Base-by-base conservation (phyloP, 2,888 invertebrate genomes). In the Macroteleia sp. region DNA sequence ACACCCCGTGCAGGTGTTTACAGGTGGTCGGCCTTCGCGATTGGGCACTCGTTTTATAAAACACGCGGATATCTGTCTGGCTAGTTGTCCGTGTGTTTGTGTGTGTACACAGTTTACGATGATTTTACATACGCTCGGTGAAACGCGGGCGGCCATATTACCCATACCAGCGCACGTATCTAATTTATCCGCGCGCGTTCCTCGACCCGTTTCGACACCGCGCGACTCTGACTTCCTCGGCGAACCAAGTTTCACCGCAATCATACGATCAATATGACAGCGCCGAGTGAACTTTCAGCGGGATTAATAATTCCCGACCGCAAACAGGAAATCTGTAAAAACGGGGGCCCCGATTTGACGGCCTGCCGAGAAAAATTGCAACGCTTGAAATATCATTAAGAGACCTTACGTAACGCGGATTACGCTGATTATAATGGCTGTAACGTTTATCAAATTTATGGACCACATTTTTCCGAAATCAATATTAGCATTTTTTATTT, bases 1-100 rank as follows among this genome's bases (percentile, higher is more conserved):
- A 64, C 73, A 54, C 67, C 59, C 67, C 46, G 74, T 34, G 32
- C 69, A 69, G 56, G 62, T 62, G 75, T 36, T 34, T 71, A 62
- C 70, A 75, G 74, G 74, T 75, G 74, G 74, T 67, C 67, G 75
- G 75, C 75, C 75, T 67, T 75, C 74, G 67, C 66, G 74, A 66
- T 74, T 59, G 57, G 59, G 52, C 46, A 50, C 46, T 22, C 41
- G 50, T 67, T 61, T 52, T 44, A 44, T 70, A 36, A 70, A 52
- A 70, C 44, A 36, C 70, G 70, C 61, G 61, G 44, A 34, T 56
- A 56, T 66, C 44, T 52, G 14, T 30, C 28, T 9, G 30, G 3
- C 56, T n/a, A n/a, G n/a, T n/a, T n/a, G n/a, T n/a, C n/a, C n/a
- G n/a, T n/a, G n/a, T n/a, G n/a, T n/a, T n/a, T n/a, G n/a, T 28